Percentiles rank a stretch among this genome's conserved stretches.
These are phyloP conservation scores for Papilio dardanus DNA, from an alignment of 1,140 invertebrate genomes.

Conservation along the genomic window DNA sequence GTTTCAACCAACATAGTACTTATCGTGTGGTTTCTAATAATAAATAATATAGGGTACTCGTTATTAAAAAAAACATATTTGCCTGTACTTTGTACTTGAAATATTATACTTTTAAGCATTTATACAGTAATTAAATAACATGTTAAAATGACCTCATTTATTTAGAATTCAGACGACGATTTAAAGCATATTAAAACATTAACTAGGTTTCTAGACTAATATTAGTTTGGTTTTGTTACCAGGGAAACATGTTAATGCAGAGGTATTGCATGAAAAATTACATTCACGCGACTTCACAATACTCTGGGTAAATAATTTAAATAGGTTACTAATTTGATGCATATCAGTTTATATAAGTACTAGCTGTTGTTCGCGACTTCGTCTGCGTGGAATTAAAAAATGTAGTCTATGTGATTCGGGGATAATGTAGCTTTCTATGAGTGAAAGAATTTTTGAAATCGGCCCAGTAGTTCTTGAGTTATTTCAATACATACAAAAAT, in stretches of 20 bases:
- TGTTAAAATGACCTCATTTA: neutral
- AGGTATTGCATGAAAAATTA: slow-evolving; percentile 2
- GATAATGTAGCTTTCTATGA: too few species aligned
- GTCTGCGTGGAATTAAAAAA: too few species aligned
- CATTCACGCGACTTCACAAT: neutral
- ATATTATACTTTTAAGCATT: neutral
- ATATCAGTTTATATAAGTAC: neutral
- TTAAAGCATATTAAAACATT: neutral
- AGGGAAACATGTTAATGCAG: neutral
- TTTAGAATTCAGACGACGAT: neutral
- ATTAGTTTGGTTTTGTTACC: neutral
- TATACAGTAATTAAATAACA: neutral
- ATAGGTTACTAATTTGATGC: neutral
- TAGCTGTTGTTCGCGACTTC: too few species aligned
- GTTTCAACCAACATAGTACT: neutral
- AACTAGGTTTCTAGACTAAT: slow-evolving; percentile 6
- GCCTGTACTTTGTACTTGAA: neutral
- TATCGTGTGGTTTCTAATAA: slow-evolving; percentile 14
- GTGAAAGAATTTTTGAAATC: too few species aligned
- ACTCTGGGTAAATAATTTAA: neutral
- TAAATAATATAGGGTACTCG: neutral
- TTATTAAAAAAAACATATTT: neutral
- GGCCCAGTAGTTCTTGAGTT: too few species aligned
- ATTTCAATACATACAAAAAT: too few species aligned
- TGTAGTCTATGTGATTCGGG: too few species aligned